Conservation (phyloP, 2,797 vertebrate species). For the Numenius phaeopus region DNA sequence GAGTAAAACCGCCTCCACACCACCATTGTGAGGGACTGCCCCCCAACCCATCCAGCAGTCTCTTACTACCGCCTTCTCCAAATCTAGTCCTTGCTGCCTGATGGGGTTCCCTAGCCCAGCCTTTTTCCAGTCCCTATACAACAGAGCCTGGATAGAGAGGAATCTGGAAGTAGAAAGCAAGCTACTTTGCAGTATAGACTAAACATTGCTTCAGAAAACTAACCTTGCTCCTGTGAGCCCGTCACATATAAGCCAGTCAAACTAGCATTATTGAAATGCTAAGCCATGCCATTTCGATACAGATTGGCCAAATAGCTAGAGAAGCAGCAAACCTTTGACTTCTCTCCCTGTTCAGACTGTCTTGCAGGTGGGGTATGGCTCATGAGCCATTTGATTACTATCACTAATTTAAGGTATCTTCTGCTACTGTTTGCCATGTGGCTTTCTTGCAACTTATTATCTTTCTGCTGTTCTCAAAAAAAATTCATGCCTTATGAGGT, state of each 20-base stretch:
- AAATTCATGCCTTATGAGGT: neutral
- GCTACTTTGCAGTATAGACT: neutral
- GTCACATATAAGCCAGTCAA: neutral
- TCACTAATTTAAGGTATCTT: neutral
- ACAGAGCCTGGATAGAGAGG: neutral
- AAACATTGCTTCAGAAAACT: neutral
- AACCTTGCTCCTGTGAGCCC: neutral
- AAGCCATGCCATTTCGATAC: neutral
- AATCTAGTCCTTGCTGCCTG: neutral
- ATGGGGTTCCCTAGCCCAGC: neutral
- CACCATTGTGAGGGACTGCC: fast-evolving
- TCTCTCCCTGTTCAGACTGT: neutral
- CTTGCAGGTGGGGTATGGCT: neutral
- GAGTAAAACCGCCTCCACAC: neutral
- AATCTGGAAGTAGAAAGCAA: neutral
- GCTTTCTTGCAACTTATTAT: neutral
- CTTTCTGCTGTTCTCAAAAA: neutral
- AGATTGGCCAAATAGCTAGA: neutral
- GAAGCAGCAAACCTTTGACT: neutral
- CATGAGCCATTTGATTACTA: neutral
- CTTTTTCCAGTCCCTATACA: neutral
- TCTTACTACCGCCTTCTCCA: neutral
- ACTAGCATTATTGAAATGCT: fast-evolving
- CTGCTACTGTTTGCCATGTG: neutral
- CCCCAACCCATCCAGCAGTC: neutral